Base-by-base conservation (phyloP, 1,140 invertebrate genomes). In the Vollenhovia emeryi region DNA sequence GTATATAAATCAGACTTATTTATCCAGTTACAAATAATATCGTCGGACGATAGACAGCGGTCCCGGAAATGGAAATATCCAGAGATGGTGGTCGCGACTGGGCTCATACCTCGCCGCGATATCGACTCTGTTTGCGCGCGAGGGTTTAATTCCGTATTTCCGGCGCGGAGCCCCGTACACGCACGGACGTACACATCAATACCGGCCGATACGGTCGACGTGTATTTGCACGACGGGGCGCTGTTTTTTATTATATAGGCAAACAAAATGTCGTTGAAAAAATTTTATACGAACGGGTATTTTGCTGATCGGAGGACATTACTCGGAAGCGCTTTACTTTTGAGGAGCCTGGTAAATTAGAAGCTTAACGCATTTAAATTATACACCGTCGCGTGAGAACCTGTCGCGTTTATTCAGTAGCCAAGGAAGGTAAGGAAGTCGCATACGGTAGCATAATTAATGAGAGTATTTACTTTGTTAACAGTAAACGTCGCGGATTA, bases 1-100 rank as follows among this genome's bases (percentile, higher is more conserved):
- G 36, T 52, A 82, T 82, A 73, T 82, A 82, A 73, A 82, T 82
- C 66, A 82, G 66, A 82, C 78, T 82, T 82, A 82, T 82, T 82
- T 73, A 82, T 71, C 36, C 50, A 73, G 50, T 82, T 82, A 82
- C 78, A 73, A 82, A 82, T 82, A 82, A 73, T 82, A 73, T 82
- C 66, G 66, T 7, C 27, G 52, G 40, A 57, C 64, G 75, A 66
- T 79, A 75, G 73, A 57, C 74, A 8, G 27, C 50, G 36, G 33
- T 69, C 21, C 66, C 66, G 50, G 24, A 71, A 40, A 82, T 71
- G 48, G 78, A 82, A 82, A 82, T 79, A 82, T 82, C 5, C 75
- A 79, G 78, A 82, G 66, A 82, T 73, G 50, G 7, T 45, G 27
- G 62, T 27, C 43, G 33, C 30, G 13, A 18, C 11, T n/a, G 59